A percentile compares a stretch with the other conserved stretches of the same genome.
Conservation (phyloP, 2,888 invertebrate genomes). For the Gryllus longicercus region DNA sequence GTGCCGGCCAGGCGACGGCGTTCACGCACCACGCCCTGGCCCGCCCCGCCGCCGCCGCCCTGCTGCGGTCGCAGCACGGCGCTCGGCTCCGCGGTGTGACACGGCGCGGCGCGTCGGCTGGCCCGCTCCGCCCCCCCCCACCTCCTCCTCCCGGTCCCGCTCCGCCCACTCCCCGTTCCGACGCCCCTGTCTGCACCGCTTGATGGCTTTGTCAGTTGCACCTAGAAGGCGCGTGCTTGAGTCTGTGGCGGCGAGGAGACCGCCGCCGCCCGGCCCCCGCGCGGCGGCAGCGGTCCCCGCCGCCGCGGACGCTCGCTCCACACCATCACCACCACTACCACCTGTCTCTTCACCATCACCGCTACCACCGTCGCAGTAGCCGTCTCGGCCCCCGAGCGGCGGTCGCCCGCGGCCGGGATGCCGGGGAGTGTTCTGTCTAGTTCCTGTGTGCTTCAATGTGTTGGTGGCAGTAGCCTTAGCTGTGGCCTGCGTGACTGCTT, state of each 20-base stretch:
- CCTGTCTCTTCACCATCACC: slow-evolving; percentile 12
- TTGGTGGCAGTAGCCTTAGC: slow-evolving; percentile 26
- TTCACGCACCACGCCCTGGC: not conserved
- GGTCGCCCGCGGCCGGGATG: not conserved
- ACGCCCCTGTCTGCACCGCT: slow-evolving; percentile 34
- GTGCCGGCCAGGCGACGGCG: not conserved
- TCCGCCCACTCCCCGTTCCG: not conserved
- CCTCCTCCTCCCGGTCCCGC: not conserved
- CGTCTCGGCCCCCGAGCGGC: not conserved
- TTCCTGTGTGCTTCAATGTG: slow-evolving; percentile 26
- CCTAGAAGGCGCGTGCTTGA: slow-evolving; percentile 19
- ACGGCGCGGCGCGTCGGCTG: not conserved
- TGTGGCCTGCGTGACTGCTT: slow-evolving; percentile 11
- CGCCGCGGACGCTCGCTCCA: slow-evolving; percentile 17
- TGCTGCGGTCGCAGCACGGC: too few species aligned
- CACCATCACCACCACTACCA: slow-evolving; percentile 20
- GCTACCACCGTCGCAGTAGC: not conserved
- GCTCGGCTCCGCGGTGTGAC: not conserved
- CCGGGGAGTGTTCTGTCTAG: not conserved
- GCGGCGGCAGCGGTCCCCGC: not conserved
- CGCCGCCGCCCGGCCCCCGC: not conserved
- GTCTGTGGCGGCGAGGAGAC: not conserved
- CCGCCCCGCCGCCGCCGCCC: not conserved
- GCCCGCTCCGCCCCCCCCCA: not conserved
- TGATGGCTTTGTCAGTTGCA: slow-evolving; percentile 36